Conservation (phyloP, 2,888 invertebrate genomes). For the Heliconius hortense region DNA sequence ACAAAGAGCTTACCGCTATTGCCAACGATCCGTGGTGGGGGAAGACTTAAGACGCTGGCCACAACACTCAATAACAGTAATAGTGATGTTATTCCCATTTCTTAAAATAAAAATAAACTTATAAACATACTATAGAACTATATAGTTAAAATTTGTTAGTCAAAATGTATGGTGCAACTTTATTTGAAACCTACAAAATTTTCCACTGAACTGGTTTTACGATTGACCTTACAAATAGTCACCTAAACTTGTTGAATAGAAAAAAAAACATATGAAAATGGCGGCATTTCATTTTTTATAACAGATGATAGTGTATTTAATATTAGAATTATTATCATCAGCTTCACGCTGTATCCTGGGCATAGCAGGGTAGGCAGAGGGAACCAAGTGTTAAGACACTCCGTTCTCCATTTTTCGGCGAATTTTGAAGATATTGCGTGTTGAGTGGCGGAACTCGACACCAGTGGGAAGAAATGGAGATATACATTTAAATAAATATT, state of each 20-base stretch:
- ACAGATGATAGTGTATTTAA: background rate
- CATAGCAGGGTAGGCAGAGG: too few relatives aligned
- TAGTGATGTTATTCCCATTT: background rate
- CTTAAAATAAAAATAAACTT: background rate
- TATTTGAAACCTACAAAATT: background rate
- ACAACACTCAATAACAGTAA: constrained; percentile 1
- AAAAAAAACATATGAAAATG: background rate
- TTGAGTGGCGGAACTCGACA: too few relatives aligned
- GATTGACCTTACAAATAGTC: background rate
- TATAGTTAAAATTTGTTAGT: background rate
- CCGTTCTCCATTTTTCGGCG: too few relatives aligned
- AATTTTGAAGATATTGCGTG: too few relatives aligned
- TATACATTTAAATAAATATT: too few relatives aligned
- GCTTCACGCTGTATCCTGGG: too few relatives aligned
- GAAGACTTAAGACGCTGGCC: constrained; percentile 5
- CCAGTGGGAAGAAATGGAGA: too few relatives aligned
- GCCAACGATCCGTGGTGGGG: background rate
- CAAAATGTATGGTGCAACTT: background rate
- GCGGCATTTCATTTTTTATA: background rate
- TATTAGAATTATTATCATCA: background rate
- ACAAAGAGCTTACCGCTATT: background rate
- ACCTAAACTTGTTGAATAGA: constrained; percentile 2
- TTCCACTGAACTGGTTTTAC: constrained; percentile 10
- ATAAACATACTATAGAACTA: background rate
- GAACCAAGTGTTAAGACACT: too few relatives aligned